Evolutionary conservation across 2,888 invertebrate species (phyloP), one percentile per base, ranked within the genome.

Genomic region (Anthrax anthrax): DNA sequence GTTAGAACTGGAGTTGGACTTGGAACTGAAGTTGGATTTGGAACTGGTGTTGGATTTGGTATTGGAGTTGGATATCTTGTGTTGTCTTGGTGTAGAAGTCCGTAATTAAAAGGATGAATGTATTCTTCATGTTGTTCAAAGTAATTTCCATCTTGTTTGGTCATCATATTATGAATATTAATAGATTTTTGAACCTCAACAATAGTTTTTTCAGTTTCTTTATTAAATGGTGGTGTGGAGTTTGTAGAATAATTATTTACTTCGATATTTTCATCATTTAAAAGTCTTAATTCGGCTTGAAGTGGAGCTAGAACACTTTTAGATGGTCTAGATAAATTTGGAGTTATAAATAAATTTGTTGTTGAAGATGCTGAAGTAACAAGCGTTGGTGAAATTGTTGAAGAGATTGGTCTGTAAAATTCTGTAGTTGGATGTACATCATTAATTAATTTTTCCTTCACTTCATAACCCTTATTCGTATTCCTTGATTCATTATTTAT

Each of bases 161-260:
- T 61, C 16, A 67, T 60, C 43, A 65, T 62, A 50, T 70, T 69
- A 50, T 64, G 62, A 14, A 69, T 56, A 56, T 69, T 59, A 17
- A 80, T 65, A 1, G 80, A 80, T 60, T 79, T 71, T 56, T 81
- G 80, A 4, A 82, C 29, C 12, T 32, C 29, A 32, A 32, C 29
- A 12, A 32, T 32, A 12, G 29, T 32, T 32, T 32, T 32, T 32
- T 32, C 29, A 12, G 1, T 23, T 23, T 23, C 2, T 32, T 32
- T 32, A 4, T 5, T 32, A 12, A 32, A 9, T 13, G 38, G 3
- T 37, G 37, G 29, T 14, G 42, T 12, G 1, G 29, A 12, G 12
- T 12, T 32, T 32, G 29, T 32, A 4, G 29, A 12, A 1, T 4
- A 12, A 27, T 27, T 27, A 27, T 27, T 27, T 8, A 23, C 23